Base-by-base conservation (phyloP, 1,140 invertebrate genomes). In the Drosophila fuyamai region DNA sequence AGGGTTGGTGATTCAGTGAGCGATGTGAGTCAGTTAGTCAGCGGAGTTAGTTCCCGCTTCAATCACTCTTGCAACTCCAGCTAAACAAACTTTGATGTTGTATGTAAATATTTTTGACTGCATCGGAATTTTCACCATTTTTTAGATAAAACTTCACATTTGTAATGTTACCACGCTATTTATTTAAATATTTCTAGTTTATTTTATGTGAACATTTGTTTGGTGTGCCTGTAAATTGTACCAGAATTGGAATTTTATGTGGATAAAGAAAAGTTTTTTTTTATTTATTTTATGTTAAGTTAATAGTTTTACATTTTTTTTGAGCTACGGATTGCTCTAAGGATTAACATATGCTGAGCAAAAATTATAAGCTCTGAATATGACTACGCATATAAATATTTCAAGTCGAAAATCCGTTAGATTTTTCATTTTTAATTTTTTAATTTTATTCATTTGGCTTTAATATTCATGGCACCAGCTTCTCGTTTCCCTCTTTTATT, bases 11-110 rank as follows among this genome's bases (percentile, higher is more conserved):
- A 67, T 62, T 32, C 43, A 73, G 61, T 35, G 46, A 48, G 58
- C 29, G 46, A 61, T 65, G 54, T 55, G 66, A 65, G 67, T 72
- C 59, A 57, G 72, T 79, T 68, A 76, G 70, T 68, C 72, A 65
- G 66, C 18, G 61, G 56, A 58, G 50, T 56, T 66, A 55, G 53
- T 74, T 74, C 32, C 47, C 51, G 57, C 72, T 61, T 53, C 36
- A 57, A 51, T 68, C 47, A 68, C 58, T 65, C 10, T 35, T 13
- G 12, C 61, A 36, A 29, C 41, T 65, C 46, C 61, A 66, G 36
- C 38, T 51, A 18, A 65, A 66, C 35, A 66, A 68, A 67, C 65
- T 54, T 54, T 46, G 18, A 66, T 53, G 46, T 35, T 68, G 38
- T 27, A 18, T 23, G 38, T 29, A 53, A 54, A 66, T 38, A 66